Conservation (phyloP, 2,797 vertebrate species). For the Phyllotis vaccarum region DNA sequence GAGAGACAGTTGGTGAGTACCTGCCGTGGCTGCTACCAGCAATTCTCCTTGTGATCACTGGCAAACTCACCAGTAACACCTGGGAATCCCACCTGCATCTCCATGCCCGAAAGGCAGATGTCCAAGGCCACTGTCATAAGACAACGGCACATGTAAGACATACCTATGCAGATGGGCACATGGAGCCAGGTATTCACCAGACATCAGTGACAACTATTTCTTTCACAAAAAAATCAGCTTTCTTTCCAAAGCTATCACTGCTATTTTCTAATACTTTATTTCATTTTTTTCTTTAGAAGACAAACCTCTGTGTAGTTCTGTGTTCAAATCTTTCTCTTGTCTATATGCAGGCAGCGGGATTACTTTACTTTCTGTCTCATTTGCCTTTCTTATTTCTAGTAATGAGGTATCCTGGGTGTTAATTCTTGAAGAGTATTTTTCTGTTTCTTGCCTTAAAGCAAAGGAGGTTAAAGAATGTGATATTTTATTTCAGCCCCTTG, state of each 20-base stretch:
- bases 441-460: conserved; percentile 68
- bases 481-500: conserved; percentile 75
- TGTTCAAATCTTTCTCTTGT: conserved; percentile 47
- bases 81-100: background rate
- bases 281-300: conserved; percentile 64
- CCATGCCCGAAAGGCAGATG: background rate
- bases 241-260: background rate
- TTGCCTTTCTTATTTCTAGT: conserved; percentile 75
- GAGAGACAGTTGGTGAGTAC: background rate
- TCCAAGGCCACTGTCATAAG: background rate
- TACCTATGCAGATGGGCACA: background rate
- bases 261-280: conserved; percentile 67
- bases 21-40: background rate
- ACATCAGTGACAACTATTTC: conserved; percentile 22
- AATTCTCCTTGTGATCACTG: background rate
- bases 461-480: conserved; percentile 66
- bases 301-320: conserved; percentile 57
- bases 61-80: background rate
- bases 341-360: conserved; percentile 53
- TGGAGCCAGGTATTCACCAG: conserved; percentile 13
- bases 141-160: background rate
- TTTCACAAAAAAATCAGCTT: conserved; percentile 51
- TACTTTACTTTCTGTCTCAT: conserved; percentile 60
- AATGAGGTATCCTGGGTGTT: conserved; percentile 84
- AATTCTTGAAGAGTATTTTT: conserved; percentile 74